A percentile compares a stretch with the other conserved stretches of the same genome.
Evolutionary conservation across 2,888 invertebrate species (phyloP).

Genomic region (Rhamnusium bicolor): DNA sequence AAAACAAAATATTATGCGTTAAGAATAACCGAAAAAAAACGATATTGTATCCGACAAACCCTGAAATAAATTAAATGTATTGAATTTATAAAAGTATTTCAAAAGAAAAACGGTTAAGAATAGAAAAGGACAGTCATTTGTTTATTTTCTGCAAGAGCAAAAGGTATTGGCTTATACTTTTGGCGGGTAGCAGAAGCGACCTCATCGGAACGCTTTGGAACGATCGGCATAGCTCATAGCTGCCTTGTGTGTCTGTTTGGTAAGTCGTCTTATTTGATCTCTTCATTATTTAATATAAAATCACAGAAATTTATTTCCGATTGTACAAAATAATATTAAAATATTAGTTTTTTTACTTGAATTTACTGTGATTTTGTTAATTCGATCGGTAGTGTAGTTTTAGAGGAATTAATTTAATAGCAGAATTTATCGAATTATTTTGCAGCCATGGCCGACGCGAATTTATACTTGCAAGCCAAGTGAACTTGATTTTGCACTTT

Average conservation of each 20-base stretch:
- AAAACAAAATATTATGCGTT: neutral
- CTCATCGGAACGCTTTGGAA: conserved; percentile 66
- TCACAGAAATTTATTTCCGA: conserved; percentile 64
- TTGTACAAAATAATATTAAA: conserved; percentile 60
- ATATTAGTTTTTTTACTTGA: conserved; percentile 68
- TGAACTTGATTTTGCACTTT: conserved; percentile 53
- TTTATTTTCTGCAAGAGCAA: conserved; percentile 51
- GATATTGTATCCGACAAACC: neutral
- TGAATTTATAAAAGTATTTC: conserved; percentile 43
- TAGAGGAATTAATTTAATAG: conserved; percentile 64
- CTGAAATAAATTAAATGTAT: conserved; percentile 17
- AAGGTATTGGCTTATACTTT: conserved; percentile 65
- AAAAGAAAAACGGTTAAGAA: conserved; percentile 55
- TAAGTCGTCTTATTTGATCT: conserved; percentile 65
- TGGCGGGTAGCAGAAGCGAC: conserved; percentile 67
- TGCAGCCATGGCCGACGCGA: conserved; percentile 66
- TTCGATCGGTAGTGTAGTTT: conserved; percentile 53
- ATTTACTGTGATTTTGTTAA: conserved; percentile 62
- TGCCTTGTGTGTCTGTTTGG: conserved; percentile 57
- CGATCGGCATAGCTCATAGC: conserved; percentile 48
- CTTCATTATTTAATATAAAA: conserved; percentile 67
- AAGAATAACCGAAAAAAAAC: too few species aligned
- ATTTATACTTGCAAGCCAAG: conserved; percentile 56
- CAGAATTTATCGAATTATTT: conserved; percentile 63
- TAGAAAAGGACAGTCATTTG: conserved; percentile 57